A percentile compares a stretch with the other conserved stretches of the same genome.
Conservation (phyloP, 2,797 vertebrate species). For the Poeciliopsis infans region DNA sequence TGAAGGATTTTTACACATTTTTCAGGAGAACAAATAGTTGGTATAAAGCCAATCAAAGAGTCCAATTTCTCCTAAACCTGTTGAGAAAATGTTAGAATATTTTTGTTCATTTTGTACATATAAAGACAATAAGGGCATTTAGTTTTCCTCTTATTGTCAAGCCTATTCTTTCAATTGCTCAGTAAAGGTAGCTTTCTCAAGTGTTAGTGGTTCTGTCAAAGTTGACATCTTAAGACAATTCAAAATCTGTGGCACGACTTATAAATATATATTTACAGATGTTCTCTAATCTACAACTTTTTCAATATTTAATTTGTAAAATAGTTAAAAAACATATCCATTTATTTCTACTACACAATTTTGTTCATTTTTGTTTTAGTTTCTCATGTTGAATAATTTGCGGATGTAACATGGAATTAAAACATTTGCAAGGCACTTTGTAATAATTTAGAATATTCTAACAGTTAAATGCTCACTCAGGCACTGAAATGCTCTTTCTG, state of each 20-base stretch:
- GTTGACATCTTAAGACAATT: not conserved
- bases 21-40: not conserved
- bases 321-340: not conserved
- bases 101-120: not conserved
- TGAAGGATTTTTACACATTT: not conserved
- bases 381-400: not conserved
- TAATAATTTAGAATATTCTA: not conserved
- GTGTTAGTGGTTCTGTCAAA: not conserved
- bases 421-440: not conserved
- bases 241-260: not conserved
- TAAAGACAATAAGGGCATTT: not conserved
- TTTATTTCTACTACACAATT: not conserved
- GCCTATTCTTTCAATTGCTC: conserved; percentile 1
- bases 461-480: not conserved
- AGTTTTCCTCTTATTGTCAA: not conserved
- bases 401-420: not conserved
- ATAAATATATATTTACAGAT: not conserved
- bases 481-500: not conserved
- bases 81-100: not conserved
- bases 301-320: not conserved
- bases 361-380: not conserved
- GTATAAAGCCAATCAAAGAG: not conserved
- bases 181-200: not conserved
- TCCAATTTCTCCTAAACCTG: not conserved
- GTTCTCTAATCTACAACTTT: not conserved